Evolutionary conservation across 2,797 vertebrate species (phyloP).

Genomic region (Spondyliosoma cantharus): DNA sequence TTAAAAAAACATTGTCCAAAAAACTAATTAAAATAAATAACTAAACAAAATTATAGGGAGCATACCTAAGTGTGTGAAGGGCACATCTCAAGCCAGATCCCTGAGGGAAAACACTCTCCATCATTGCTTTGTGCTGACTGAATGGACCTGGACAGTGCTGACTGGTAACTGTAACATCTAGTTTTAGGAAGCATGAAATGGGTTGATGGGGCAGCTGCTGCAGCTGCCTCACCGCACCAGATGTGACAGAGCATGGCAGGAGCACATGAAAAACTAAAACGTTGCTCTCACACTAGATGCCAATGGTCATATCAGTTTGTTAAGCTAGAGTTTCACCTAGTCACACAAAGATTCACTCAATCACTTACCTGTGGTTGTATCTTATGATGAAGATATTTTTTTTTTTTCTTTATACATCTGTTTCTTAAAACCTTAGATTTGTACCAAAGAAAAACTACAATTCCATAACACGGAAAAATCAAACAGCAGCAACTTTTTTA

Average conservation of each 20-base stretch:
- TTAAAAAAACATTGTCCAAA: too few relatives aligned
- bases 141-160: slow-evolving; percentile 21
- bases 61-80: background rate
- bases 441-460: background rate
- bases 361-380: background rate
- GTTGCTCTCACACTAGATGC: slow-evolving; percentile 1
- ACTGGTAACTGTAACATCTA: slow-evolving; percentile 9
- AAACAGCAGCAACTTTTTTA: background rate
- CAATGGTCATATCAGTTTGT: background rate
- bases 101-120: background rate
- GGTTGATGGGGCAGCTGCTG: slow-evolving; percentile 36
- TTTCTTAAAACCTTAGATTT: background rate
- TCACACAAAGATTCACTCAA: background rate
- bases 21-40: background rate
- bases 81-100: background rate
- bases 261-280: background rate
- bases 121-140: slow-evolving; percentile 14
- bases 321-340: background rate
- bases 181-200: slow-evolving; percentile 43
- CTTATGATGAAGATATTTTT: background rate
- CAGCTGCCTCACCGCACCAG: background rate
- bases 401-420: background rate
- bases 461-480: background rate
- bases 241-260: background rate
- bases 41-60: too few relatives aligned